These are phyloP conservation scores for Callocephalon fimbriatum DNA, from an alignment of 2,113 vertebrate genomes.

Conservation along the genomic window DNA sequence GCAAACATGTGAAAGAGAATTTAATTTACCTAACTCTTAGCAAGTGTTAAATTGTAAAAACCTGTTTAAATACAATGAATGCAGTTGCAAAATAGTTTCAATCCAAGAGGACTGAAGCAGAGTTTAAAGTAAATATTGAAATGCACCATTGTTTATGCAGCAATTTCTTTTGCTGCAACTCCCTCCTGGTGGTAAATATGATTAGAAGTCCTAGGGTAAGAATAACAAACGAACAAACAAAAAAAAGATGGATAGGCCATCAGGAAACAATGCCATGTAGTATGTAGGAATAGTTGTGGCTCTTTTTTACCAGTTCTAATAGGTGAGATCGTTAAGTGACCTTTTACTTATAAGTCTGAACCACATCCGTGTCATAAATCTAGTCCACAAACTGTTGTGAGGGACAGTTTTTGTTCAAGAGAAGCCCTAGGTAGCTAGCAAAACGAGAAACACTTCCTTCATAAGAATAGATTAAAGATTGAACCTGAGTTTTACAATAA, in stretches of 20 bases:
- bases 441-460: neutral
- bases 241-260: neutral
- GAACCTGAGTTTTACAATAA: neutral
- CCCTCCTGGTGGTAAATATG: neutral
- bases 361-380: neutral
- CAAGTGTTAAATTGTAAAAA: neutral
- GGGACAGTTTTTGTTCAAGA: neutral
- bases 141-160: neutral
- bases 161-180: neutral
- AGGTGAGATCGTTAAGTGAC: neutral
- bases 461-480: neutral
- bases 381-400: neutral
- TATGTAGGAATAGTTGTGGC: neutral
- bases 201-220: neutral
- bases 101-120: neutral
- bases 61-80: neutral
- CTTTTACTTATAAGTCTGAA: neutral
- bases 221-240: neutral
- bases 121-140: neutral
- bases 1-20: neutral
- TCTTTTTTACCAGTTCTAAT: neutral
- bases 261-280: neutral
- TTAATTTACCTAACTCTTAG: constrained; percentile 13
- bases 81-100: neutral
- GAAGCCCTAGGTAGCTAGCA: neutral